Conservation (phyloP, 2,797 vertebrate genomes). For the Anabas testudineus region DNA sequence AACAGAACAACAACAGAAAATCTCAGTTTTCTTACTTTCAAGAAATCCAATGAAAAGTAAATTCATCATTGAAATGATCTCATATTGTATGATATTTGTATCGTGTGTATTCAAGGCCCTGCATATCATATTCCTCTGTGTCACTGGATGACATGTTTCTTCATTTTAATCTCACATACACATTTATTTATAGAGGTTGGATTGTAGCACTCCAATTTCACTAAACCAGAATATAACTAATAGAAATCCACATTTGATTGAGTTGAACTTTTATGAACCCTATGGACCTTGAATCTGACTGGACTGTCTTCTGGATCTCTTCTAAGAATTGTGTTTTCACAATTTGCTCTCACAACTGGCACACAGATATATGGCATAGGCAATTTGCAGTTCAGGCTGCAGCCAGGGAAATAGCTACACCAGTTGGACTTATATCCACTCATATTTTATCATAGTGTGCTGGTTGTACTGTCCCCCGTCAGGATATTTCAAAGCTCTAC, state of each 20-base stretch:
- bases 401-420: constrained; percentile 10
- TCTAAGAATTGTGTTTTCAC: constrained; percentile 35
- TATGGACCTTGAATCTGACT: constrained; percentile 9
- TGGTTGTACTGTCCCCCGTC: constrained; percentile 53
- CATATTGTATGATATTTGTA: not conserved
- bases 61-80: not conserved
- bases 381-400: constrained; percentile 41
- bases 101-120: not conserved
- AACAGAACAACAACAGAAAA: too few relatives aligned
- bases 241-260: not conserved
- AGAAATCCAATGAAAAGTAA: not conserved
- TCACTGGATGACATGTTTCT: not conserved
- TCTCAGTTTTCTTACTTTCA: too few relatives aligned
- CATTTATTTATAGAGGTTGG: too few relatives aligned
- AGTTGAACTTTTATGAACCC: constrained; percentile 28
- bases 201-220: not conserved
- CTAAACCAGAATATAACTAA: constrained; percentile 1
- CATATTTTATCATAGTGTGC: constrained; percentile 42
- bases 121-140: not conserved
- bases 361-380: constrained; percentile 37
- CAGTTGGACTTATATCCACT: constrained; percentile 31
- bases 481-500: constrained; percentile 60
- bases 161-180: not conserved
- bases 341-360: constrained; percentile 32
- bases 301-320: constrained; percentile 20